Base-by-base conservation (phyloP, 2,113 vertebrate species). In the Solea senegalensis region DNA sequence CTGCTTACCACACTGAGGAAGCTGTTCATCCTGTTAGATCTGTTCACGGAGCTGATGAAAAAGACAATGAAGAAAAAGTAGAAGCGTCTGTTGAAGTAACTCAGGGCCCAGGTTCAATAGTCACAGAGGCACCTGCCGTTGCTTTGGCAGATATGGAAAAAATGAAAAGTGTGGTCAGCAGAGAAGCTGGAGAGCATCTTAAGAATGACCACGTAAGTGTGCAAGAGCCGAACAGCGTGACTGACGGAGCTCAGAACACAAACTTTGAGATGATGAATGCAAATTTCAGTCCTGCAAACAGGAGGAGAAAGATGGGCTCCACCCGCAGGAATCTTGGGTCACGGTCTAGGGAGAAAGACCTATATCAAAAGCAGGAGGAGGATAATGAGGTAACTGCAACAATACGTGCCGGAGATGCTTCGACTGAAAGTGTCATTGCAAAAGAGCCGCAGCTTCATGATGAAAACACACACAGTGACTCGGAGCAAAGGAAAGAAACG, bases 271-370 rank as follows among this genome's bases (percentile, higher is more conserved):
- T 59, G 21, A 52, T 54, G 15, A 56, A 39, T 26, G 2, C 57
- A 44, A 56, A 66, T 67, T 21, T 74, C 9, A 71, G 58, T 65
- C 62, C 48, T 1, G 12, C 58, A 14, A 64, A 27, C 48, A 82
- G 44, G 55, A 87, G 79, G 68, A 85, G 80, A 69, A 91, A 86
- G 60, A 57, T 92, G 82, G 89, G 89, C 7, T 92, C 91, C 9
- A 84, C 77, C 0, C 85, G 88, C 39, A 90, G 8, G 62, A 88
- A 40, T 65, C 68, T 83, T 0, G 16, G 41, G 39, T 68, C 51
- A 10, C 45, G 10, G 12, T 48, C 14, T 14, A 48, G 10, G 12
- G 14, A 79, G 8, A 72, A 85, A 61, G 57, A 76, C 27, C 39
- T 55, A 1, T 12, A 75, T 61, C 53, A 70, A 58, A 72, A 64